Percentiles rank a stretch among this genome's conserved stretches.
Evolutionary conservation across 2,888 invertebrate species (phyloP).

Genomic region (Blomia tropicalis): DNA sequence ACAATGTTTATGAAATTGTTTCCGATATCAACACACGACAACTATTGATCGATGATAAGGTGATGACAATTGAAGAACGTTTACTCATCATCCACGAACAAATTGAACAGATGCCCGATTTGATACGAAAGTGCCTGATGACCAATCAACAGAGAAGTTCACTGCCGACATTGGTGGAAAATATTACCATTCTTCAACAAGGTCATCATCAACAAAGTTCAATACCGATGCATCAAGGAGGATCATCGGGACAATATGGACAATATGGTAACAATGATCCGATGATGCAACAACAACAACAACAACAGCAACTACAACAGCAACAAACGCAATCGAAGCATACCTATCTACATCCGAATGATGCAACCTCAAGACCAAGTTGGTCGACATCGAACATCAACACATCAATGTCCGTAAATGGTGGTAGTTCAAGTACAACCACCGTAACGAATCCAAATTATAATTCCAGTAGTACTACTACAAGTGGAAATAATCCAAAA

Average conservation of each 20-base stretch:
- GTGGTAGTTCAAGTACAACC: neutral
- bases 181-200: neutral
- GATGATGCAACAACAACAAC: neutral
- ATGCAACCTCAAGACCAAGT: constrained; percentile 28
- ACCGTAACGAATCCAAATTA: neutral
- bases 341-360: constrained; percentile 30
- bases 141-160: constrained; percentile 15
- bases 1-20: constrained; percentile 92
- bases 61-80: constrained; percentile 82
- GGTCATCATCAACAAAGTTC: no score
- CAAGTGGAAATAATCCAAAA: constrained; percentile 32
- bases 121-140: constrained; percentile 18
- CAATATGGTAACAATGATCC: neutral
- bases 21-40: constrained; percentile 91
- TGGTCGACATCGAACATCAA: constrained; percentile 29
- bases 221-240: no score
- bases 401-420: neutral
- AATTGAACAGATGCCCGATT: constrained; percentile 23
- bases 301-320: neutral
- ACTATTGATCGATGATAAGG: constrained; percentile 77
- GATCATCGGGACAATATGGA: neutral
- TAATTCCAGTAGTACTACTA: constrained; percentile 28
- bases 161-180: constrained; percentile 22
- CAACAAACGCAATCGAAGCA: constrained; percentile 23
- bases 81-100: constrained; percentile 37